Base-by-base conservation (phyloP, 2,113 vertebrate species). In the Oncorhynchus kisutch region DNA sequence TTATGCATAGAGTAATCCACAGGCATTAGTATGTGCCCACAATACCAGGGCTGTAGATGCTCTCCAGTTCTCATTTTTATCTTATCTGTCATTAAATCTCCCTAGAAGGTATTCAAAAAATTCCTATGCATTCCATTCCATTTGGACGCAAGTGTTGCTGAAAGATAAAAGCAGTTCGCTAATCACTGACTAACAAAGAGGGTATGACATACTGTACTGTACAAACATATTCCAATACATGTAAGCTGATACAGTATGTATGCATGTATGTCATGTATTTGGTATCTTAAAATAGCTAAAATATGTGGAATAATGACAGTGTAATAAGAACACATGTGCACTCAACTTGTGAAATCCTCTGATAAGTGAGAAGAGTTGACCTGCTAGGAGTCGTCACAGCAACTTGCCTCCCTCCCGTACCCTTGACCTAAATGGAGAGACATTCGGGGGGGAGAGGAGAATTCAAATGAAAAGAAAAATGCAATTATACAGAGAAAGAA, bases 391-490 rank as follows among this genome's bases (percentile, higher is more conserved):
- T 83, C 79, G 81, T 78, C 71, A 72, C 77, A 72, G 80, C 73
- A 84, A 85, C 90, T 81, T 86, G 49, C 73, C 64, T 86, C 76
- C 75, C 78, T 86, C 71, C 54, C 77, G 75, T 90, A 89, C 81
- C 93, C 93, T 94, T 94, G 92, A 94, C 93, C 92, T 86, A 92
- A 74, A 92, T 93, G 79, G 81, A 1, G 57, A 82, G 88, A 88
- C 79, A 84, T 90, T 88, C 90, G 88, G 57, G 85, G 85, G 67
- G 88, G 87, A 92, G 74, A 78, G 73, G 74, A 78, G 80, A 91
- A 92, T 92, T 93, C 91, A 93, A 87, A 89, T 78, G 72, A 79
- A 81, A 73, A 64, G 62, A 78, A 84, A 92, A 91, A 90, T 90
- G 91, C 75, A 86, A 88, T 90, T 87, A 90, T 87, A 68, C 78